Evolutionary conservation across 2,113 vertebrate genomes (phyloP), one percentile per base, ranked within the genome.

Genomic region (Pteruthius melanotis): DNA sequence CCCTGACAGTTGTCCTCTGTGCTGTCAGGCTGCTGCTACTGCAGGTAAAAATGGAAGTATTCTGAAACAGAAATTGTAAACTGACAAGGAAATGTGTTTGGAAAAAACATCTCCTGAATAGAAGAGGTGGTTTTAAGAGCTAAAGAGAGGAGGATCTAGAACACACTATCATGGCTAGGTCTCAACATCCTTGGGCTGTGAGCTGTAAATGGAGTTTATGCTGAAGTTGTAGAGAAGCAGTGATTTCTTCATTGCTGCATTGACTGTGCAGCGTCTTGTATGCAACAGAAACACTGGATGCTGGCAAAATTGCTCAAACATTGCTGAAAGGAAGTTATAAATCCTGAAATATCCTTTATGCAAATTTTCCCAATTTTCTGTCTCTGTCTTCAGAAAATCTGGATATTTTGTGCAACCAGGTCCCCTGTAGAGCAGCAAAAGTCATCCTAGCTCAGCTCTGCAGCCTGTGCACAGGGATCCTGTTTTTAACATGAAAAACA

Each of bases 1-100:
- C 60, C n/a, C 37, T 40, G 76, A 95, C 96, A 97, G 89, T 86
- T 93, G 95, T 52, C 65, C 69, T 91, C 87, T 91, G 68, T 93
- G 54, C 56, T 71, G 33, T 28, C 77, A 69, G 52, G 33, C 27
- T 89, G 24, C 63, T 69, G 24, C 54, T 40, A 30, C 39, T 72
- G 61, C 89, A 94, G 87, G 95, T 96, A 88, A 85, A 95, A 82
- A 39, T 12, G 19, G 19, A 31, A 57, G 20, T 27, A 9, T 42
- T 66, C 33, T 71, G 42, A 65, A 90, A 66, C 7, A 72, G 15
- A 45, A 71, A 16, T 20, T 35, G n/a, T 18, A 45, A 83, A 42
- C 23, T 42, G 80, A 74, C 24, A 37, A 50, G 10, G 37, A 78
- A 59, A 52, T 50, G 31, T 33, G 7, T 19, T 80, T 37, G 40